A percentile compares a stretch with the other conserved stretches of the same genome.
Evolutionary conservation across 2,797 vertebrate species (phyloP).

Genomic region (Neomorphus geoffroyi): DNA sequence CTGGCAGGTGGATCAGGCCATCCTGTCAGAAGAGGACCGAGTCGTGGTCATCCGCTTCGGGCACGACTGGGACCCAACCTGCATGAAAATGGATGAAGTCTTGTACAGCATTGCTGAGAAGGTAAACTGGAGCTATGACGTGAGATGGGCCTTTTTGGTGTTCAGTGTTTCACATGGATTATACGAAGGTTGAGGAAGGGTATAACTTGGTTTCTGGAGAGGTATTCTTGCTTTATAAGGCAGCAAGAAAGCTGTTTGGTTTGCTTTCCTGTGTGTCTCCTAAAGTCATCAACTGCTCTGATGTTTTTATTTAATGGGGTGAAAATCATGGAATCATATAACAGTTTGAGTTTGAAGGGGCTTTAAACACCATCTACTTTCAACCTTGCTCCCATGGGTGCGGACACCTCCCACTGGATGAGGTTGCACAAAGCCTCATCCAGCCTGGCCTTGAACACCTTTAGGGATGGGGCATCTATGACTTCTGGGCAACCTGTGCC

Average conservation of each 20-base stretch:
- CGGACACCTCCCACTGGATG: too few species aligned
- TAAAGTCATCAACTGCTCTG: neutral
- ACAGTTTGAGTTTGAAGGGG: too few species aligned
- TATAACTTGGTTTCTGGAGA: neutral
- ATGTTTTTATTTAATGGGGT: neutral
- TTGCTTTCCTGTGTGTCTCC: neutral
- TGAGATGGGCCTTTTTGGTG: rapidly evolving
- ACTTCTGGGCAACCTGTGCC: too few species aligned
- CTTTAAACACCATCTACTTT: too few species aligned
- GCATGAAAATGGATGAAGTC: constrained; percentile 99
- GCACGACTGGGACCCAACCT: constrained; percentile 98
- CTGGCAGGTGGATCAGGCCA: constrained; percentile 99
- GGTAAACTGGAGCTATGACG: constrained; percentile 65
- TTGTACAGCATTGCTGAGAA: constrained; percentile 97
- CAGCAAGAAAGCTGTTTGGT: neutral
- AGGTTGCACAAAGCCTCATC: too few species aligned
- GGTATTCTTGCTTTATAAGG: neutral
- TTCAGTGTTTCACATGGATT: rapidly evolving
- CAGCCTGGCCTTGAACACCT: too few species aligned
- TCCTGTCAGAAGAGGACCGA: constrained; percentile 96
- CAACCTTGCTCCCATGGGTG: too few species aligned
- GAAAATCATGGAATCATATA: too few species aligned
- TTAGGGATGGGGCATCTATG: too few species aligned
- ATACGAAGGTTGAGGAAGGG: neutral
- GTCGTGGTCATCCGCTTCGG: constrained; percentile 97